A percentile compares a stretch with the other conserved stretches of the same genome.
Conservation (phyloP, 1,140 invertebrate genomes). For the Brachionus plicatilis region DNA sequence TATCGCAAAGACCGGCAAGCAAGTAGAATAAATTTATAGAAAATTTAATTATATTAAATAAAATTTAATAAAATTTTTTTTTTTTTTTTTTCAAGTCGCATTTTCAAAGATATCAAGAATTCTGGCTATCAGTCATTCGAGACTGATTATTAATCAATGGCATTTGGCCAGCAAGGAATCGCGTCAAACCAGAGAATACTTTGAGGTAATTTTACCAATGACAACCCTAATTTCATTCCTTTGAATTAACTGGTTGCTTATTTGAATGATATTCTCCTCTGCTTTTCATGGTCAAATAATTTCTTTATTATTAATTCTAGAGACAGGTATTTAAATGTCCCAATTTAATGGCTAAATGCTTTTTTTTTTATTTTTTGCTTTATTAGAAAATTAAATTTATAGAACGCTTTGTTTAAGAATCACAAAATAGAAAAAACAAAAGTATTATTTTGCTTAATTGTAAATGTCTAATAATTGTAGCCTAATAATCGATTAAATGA, state of each 20-base stretch:
- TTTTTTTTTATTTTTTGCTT: not conserved
- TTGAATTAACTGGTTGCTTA: not conserved
- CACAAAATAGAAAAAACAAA: not conserved
- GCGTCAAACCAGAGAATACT: conserved; percentile 51
- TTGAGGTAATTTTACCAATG: conserved; percentile 47
- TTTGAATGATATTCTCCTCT: not conserved
- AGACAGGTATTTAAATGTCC: conserved; percentile 36
- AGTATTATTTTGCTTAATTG: not conserved
- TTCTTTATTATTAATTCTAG: not conserved
- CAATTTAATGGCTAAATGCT: not conserved
- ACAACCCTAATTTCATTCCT: not conserved
- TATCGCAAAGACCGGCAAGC: conserved; percentile 52
- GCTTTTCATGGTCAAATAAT: not conserved
- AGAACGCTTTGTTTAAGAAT: not conserved
- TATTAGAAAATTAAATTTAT: not conserved
- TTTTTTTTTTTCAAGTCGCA: not conserved
- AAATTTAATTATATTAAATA: no score
- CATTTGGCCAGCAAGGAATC: conserved; percentile 47
- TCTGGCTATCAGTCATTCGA: conserved; percentile 40
- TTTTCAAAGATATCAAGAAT: not conserved
- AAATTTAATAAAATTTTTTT: no score
- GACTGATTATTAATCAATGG: conserved; percentile 51
- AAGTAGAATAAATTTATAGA: conserved; percentile 45
- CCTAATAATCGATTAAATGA: not conserved
- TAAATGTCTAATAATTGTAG: not conserved